These are phyloP conservation scores for Stomatorhinus ivindoensis DNA, from an alignment of 2,113 vertebrate species.

Conservation along the genomic window DNA sequence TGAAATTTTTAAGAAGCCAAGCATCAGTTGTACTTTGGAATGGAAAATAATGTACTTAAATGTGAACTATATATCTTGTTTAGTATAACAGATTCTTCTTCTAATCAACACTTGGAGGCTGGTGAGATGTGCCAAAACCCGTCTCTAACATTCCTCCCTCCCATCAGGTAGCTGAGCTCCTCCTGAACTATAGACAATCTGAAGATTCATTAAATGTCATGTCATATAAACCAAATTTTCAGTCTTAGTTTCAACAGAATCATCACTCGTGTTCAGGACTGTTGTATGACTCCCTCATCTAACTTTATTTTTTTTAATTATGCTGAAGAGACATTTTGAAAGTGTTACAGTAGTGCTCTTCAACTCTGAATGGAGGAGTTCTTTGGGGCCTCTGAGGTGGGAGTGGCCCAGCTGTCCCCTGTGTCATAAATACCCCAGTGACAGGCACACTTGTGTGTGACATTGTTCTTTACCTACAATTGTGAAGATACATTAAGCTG, in stretches of 20 bases:
- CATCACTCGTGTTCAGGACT: neutral
- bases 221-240: neutral
- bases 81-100: neutral
- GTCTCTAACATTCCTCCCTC: neutral
- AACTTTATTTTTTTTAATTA: neutral
- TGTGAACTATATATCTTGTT: neutral
- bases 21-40: neutral
- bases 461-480: neutral
- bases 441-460: neutral
- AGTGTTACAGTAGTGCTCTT: neutral
- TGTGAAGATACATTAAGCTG: neutral
- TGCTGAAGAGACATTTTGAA: neutral
- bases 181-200: neutral
- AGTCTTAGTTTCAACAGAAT: neutral
- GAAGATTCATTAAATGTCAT: neutral
- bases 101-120: neutral
- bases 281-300: neutral
- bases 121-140: neutral
- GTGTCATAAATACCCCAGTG: neutral
- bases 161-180: neutral
- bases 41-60: neutral
- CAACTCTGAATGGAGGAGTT: neutral
- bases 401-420: neutral
- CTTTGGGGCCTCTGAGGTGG: neutral
- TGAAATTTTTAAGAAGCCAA: neutral